phyloP scores from a whole-genome alignment of 2,888 invertebrate genomes.

The Lottia gigantea region DNA sequence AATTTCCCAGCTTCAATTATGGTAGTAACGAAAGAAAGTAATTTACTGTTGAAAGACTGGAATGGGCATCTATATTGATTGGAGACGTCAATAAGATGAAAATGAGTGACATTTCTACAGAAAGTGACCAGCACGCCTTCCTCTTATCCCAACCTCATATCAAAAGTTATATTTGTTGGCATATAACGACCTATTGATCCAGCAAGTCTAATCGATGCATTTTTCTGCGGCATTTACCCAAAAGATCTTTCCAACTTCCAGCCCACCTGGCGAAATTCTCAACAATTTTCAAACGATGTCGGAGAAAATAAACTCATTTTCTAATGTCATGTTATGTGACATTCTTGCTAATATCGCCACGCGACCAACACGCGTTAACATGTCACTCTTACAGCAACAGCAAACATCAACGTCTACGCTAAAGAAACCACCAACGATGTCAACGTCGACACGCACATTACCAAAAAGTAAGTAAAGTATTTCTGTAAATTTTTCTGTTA shows the following conservation, averaged over 20 bases:
- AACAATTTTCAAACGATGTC: conserved; percentile 7
- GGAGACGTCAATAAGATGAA: conserved; percentile 1
- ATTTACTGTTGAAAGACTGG: neutral
- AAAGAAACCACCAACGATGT: neutral
- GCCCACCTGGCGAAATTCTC: neutral
- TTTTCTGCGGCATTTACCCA: conserved; percentile 9
- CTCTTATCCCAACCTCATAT: neutral
- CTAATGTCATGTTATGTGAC: conserved; percentile 6
- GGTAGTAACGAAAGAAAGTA: neutral
- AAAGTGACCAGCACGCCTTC: conserved; percentile 11
- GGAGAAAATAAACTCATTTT: conserved; percentile 4
- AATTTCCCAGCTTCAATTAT: neutral
- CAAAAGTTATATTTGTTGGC: conserved; percentile 8
- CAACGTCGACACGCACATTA: neutral
- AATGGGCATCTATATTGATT: conserved; percentile 8
- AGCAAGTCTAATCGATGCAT: neutral
- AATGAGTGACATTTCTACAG: conserved; percentile 4
- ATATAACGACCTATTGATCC: conserved; percentile 5
- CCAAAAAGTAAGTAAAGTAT: neutral
- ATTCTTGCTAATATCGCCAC: conserved; percentile 4
- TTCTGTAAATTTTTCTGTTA: neutral
- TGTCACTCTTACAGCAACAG: neutral
- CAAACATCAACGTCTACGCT: neutral
- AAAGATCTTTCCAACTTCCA: neutral
- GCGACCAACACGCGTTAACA: neutral